Percentiles rank a stretch among this genome's conserved stretches.
Conservation (phyloP, 2,113 vertebrate species). For the Pelecanus crispus region DNA sequence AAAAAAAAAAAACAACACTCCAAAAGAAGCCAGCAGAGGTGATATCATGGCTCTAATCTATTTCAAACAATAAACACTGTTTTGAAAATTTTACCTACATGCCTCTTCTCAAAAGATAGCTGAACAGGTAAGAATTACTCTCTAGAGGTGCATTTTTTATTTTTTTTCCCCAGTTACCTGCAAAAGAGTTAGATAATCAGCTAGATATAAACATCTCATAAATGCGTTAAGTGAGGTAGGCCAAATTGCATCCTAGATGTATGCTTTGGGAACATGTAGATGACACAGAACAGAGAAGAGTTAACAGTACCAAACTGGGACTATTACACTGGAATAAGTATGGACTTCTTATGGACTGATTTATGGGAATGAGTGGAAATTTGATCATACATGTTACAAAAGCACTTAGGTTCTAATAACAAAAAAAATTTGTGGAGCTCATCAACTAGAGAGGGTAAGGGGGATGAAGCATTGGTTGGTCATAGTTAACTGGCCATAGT, state of each 20-base stretch:
- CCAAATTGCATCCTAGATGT: not conserved
- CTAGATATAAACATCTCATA: not conserved
- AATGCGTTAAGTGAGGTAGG: not conserved
- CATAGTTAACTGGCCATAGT: not conserved
- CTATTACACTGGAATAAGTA: not conserved
- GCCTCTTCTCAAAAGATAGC: not conserved
- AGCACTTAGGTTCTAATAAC: not conserved
- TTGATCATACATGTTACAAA: not conserved
- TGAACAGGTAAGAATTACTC: not conserved
- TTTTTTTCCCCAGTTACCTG: not conserved
- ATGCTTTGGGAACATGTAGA: not conserved
- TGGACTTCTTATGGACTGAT: not conserved
- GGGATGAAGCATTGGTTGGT: not conserved
- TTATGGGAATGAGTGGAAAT: not conserved
- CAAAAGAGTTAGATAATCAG: not conserved
- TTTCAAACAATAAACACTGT: not conserved
- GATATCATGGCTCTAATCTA: not conserved
- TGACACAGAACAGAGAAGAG: not conserved
- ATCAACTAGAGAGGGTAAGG: not conserved
- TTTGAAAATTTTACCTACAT: not conserved
- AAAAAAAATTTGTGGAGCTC: not conserved
- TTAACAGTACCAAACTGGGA: not conserved
- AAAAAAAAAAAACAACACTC: too few relatives aligned
- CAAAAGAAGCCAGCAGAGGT: not conserved
- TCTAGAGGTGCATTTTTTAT: not conserved